Percentiles rank a stretch among this genome's conserved stretches.
These are phyloP conservation scores for Lepidurus arcticus DNA, from an alignment of 1,140 invertebrate species.

Conservation along the genomic window DNA sequence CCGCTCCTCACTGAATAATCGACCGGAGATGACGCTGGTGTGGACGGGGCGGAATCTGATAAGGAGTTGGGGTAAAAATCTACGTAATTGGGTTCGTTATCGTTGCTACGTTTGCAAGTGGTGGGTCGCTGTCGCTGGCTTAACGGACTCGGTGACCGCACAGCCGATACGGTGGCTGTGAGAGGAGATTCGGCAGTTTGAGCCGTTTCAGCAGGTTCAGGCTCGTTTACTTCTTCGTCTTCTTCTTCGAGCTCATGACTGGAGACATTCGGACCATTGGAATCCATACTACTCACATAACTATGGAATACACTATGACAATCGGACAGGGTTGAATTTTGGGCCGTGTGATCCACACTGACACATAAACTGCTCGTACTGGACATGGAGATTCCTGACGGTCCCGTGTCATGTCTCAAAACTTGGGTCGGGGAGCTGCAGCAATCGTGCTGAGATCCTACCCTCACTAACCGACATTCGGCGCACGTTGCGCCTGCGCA, in stretches of 20 bases:
- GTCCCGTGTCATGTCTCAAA: constrained; percentile 28
- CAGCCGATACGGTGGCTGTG: constrained; percentile 36
- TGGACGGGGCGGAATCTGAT: neutral
- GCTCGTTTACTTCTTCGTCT: constrained; percentile 35
- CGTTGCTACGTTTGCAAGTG: constrained; percentile 8
- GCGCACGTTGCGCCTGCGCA: constrained; percentile 30
- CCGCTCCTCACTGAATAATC: constrained; percentile 32
- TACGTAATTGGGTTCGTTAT: neutral
- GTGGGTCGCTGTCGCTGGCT: constrained; percentile 1
- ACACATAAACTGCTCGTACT: constrained; percentile 37
- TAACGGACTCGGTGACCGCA: constrained; percentile 25
- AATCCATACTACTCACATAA: constrained; percentile 35
- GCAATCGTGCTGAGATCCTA: constrained; percentile 30
- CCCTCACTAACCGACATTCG: constrained; percentile 30
- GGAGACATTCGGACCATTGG: constrained; percentile 33
- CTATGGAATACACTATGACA: constrained; percentile 35
- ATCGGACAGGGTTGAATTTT: constrained; percentile 57
- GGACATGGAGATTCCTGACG: constrained; percentile 40
- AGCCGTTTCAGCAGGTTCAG: constrained; percentile 36
- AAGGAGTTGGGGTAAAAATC: constrained; percentile 1
- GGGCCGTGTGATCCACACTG: constrained; percentile 62
- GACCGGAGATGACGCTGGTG: neutral
- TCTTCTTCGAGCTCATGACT: constrained; percentile 36
- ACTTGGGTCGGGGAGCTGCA: constrained; percentile 26
- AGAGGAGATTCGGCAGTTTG: constrained; percentile 38